Evolutionary conservation across 1,140 invertebrate species (phyloP).

Genomic region (Anadara kagoshimensis): DNA sequence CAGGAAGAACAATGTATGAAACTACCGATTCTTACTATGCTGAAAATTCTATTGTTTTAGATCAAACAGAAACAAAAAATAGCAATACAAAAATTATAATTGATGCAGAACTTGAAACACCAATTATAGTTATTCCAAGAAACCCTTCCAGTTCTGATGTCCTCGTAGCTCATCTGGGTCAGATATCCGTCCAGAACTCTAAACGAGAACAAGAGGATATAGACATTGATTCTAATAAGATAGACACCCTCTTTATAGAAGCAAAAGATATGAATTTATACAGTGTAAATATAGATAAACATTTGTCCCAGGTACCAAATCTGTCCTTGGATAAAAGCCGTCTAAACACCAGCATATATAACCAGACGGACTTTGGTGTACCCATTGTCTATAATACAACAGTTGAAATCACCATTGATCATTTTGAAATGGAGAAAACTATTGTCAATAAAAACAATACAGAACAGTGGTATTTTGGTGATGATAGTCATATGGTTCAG

Average conservation of each 20-base stretch:
- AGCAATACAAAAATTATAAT: constrained; percentile 62
- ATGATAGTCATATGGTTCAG: not conserved
- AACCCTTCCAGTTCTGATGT: constrained; percentile 86
- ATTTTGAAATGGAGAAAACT: constrained; percentile 16
- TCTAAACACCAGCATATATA: constrained; percentile 36
- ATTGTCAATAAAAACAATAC: constrained; percentile 14
- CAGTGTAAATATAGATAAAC: constrained; percentile 80
- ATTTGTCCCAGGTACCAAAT: constrained; percentile 29
- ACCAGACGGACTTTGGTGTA: constrained; percentile 47
- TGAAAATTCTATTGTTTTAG: constrained; percentile 19
- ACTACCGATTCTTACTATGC: constrained; percentile 30
- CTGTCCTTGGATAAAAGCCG: constrained; percentile 10
- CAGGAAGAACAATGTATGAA: not conserved
- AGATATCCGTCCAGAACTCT: constrained; percentile 81
- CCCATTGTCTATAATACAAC: constrained; percentile 82
- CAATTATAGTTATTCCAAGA: constrained; percentile 90
- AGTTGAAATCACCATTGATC: constrained; percentile 79
- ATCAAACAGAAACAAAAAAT: constrained; percentile 2
- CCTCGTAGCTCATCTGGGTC: constrained; percentile 93
- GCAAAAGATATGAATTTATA: constrained; percentile 92
- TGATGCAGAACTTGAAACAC: constrained; percentile 88
- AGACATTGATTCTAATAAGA: constrained; percentile 20
- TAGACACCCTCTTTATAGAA: constrained; percentile 75
- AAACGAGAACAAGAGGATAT: constrained; percentile 7
- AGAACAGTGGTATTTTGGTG: constrained; percentile 27